Evolutionary conservation across 2,113 vertebrate species (phyloP), one percentile per base, ranked within the genome.

Genomic region (Eonycteris spelaea): DNA sequence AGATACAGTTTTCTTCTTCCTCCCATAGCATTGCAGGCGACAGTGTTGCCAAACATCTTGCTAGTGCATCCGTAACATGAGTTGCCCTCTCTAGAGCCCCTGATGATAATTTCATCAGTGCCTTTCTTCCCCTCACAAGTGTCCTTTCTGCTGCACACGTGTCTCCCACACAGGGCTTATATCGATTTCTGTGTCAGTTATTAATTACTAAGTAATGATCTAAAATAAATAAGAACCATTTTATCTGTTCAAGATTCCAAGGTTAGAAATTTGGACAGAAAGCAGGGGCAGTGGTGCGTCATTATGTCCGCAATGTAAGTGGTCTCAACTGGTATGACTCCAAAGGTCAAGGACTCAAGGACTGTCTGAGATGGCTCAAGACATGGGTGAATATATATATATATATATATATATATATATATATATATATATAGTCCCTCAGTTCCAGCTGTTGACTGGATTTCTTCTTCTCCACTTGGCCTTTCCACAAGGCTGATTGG

Each of bases 41-140:
- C 28, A 43, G 28, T 48, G 16, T 55, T 71, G 6, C 18, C 57
- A 82, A 14, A 24, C 38, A 71, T 68, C 35, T 45, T 83, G n/a
- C 14, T 13, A 5, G 24, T 57, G 1, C 2, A 2, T 30, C 45
- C 3, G 1, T 30, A 53, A 51, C 11, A 4, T 8, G 10, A 70
- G 24, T 43, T 55, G 11, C 51, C 45, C 18, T 83, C 30, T 61
- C 15, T 67, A 13, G 9, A 48, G 55, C 6, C 10, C 18, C 61
- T 28, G 45, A 3, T 30, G 74, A 55, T 35, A 67, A 45, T 45
- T 35, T 28, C 7, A 16, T 85, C 19, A 63, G 40, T 74, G 38
- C 48, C 33, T 86, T 48, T 75, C 43, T 40, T 22, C 68, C 24
- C 51, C 65, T 74, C 53, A 38, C 6, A 48, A 43, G 30, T 21